Percentiles rank a stretch among this genome's conserved stretches.
phyloP scores from a whole-genome alignment of 2,797 vertebrate species.

The Astyanax mexicanus region DNA sequence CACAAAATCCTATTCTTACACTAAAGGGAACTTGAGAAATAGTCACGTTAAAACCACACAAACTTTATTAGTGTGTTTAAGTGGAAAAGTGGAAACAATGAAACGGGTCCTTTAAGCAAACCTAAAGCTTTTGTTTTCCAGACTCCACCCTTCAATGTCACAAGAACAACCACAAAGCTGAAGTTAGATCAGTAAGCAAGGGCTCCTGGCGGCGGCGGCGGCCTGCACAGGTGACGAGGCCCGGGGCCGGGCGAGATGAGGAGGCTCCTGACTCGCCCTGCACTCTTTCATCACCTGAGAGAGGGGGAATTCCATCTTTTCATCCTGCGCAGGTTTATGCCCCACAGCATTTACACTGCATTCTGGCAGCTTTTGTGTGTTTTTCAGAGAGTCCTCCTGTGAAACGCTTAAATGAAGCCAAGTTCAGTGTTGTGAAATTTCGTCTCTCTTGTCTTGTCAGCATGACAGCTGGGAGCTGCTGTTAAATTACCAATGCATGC shows the following conservation, averaged over 20 bases:
- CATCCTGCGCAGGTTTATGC: slow-evolving; percentile 59
- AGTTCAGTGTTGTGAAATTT: slow-evolving; percentile 13
- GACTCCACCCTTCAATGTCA: neutral
- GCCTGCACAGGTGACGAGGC: slow-evolving; percentile 30
- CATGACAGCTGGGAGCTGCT: neutral
- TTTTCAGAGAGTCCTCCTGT: slow-evolving; percentile 10
- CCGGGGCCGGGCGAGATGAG: slow-evolving; percentile 38
- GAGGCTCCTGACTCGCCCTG: slow-evolving; percentile 51
- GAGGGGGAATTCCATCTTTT: slow-evolving; percentile 68
- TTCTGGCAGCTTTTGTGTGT: slow-evolving; percentile 39
- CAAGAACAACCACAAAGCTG: slow-evolving; percentile 18
- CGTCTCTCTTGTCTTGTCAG: neutral
- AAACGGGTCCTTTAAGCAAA: neutral
- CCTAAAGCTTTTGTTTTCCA: neutral
- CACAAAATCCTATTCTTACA: neutral
- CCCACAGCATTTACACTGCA: slow-evolving; percentile 60
- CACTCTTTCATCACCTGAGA: slow-evolving; percentile 49
- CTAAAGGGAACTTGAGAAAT: too few relatives aligned
- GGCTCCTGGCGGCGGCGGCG: slow-evolving; percentile 14
- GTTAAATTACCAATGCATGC: neutral
- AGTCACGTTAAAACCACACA: too few relatives aligned
- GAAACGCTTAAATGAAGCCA: neutral
- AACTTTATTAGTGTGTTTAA: neutral
- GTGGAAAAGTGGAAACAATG: neutral
- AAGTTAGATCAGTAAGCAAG: slow-evolving; percentile 28